phyloP scores from a whole-genome alignment of 2,113 vertebrate species.

The Ia io region DNA sequence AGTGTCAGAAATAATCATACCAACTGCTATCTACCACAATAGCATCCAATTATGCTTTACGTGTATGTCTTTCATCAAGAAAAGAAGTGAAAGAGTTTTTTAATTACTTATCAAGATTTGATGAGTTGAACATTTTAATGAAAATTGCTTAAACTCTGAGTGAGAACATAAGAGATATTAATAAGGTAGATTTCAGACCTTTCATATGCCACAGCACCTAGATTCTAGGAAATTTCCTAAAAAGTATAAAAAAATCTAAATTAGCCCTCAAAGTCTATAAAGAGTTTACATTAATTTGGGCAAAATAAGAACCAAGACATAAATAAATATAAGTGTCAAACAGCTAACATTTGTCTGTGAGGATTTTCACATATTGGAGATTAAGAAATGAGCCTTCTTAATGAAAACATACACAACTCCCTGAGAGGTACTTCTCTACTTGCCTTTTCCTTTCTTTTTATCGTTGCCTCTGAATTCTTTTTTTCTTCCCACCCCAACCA shows the following conservation, averaged over 20 bases:
- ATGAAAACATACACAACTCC: neutral
- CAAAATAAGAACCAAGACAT: neutral
- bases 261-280: neutral
- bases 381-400: neutral
- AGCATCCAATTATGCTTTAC: constrained; percentile 43
- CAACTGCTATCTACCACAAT: constrained; percentile 63
- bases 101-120: constrained; percentile 54
- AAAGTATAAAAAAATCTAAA: neutral
- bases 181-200: constrained; percentile 10
- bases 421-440: neutral
- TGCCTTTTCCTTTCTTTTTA: neutral
- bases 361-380: neutral
- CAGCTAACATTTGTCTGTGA: neutral
- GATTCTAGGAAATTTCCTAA: neutral
- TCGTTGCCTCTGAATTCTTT: neutral
- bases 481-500: neutral
- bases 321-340: neutral
- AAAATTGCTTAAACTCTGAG: constrained; percentile 26
- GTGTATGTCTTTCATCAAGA: constrained; percentile 33
- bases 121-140: constrained; percentile 27
- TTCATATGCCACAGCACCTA: neutral
- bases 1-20: constrained; percentile 77
- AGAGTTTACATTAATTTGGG: neutral
- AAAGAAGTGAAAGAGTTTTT: constrained; percentile 50
- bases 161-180: constrained; percentile 16